Evolutionary conservation across 2,888 invertebrate species (phyloP).

Genomic region (Prenolepis imparis): DNA sequence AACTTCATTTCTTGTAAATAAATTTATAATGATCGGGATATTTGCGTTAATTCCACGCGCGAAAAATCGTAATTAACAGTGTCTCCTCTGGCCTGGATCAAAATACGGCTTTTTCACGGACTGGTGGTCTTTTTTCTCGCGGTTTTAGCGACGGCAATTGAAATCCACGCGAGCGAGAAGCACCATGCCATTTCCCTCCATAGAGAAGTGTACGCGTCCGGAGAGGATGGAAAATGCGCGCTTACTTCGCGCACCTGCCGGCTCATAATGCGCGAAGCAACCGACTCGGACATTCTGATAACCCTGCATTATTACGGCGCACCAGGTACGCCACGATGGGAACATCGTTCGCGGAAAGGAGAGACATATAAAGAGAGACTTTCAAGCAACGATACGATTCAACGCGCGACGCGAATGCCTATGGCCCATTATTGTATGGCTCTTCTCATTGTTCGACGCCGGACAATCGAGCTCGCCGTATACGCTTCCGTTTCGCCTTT

Average conservation of each 20-base stretch:
- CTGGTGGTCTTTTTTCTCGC: no score
- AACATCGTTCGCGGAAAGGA: constrained; percentile 54
- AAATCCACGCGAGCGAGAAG: neutral
- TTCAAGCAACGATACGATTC: constrained; percentile 70
- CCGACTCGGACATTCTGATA: constrained; percentile 71
- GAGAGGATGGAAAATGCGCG: constrained; percentile 12
- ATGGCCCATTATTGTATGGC: constrained; percentile 64
- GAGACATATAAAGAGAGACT: constrained; percentile 61
- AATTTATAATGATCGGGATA: neutral
- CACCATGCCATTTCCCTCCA: neutral
- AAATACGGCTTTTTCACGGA: constrained; percentile 23
- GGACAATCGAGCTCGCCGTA: constrained; percentile 62
- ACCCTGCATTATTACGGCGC: constrained; percentile 67
- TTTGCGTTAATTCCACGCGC: neutral
- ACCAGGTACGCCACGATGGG: constrained; percentile 51
- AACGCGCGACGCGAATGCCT: constrained; percentile 60
- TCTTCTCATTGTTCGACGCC: constrained; percentile 64
- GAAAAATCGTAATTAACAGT: constrained; percentile 12
- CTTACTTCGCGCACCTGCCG: constrained; percentile 21
- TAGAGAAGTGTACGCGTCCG: neutral
- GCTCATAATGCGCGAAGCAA: constrained; percentile 61
- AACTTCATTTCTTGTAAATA: neutral
- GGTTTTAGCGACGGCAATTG: neutral
- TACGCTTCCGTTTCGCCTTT: constrained; percentile 54
- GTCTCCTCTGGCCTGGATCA: neutral